Evolutionary conservation across 2,888 invertebrate species (phyloP).

Genomic region (Melinaea menophilus): DNA sequence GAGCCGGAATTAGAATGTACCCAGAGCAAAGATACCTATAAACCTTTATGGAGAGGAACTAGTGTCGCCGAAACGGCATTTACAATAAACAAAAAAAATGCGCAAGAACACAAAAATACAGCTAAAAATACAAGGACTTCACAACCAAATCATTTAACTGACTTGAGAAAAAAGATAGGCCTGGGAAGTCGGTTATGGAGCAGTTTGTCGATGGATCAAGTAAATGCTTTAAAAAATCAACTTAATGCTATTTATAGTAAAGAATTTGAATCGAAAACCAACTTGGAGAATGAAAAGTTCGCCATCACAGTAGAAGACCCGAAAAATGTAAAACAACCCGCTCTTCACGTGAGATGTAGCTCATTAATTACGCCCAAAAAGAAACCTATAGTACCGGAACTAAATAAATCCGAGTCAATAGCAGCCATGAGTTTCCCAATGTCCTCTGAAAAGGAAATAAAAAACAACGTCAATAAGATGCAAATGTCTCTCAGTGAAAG

Average conservation of each 20-base stretch:
- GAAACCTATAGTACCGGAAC: slow-evolving; percentile 53
- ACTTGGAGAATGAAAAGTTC: slow-evolving; percentile 71
- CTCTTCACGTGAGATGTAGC: slow-evolving; percentile 78
- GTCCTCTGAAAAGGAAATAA: slow-evolving; percentile 65
- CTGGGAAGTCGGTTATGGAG: slow-evolving; percentile 89
- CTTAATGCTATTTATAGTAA: slow-evolving; percentile 88
- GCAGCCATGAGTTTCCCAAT: slow-evolving; percentile 71
- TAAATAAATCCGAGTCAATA: slow-evolving; percentile 77
- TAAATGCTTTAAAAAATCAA: slow-evolving; percentile 87
- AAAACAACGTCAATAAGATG: slow-evolving; percentile 71
- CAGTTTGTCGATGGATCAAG: slow-evolving; percentile 90
- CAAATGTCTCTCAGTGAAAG: slow-evolving; percentile 79
- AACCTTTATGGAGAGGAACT: slow-evolving; percentile 89
- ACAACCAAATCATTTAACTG: slow-evolving; percentile 66
- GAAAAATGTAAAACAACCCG: slow-evolving; percentile 51
- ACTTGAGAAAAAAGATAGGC: slow-evolving; percentile 72
- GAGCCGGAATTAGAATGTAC: slow-evolving; percentile 64
- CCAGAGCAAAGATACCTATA: slow-evolving; percentile 82
- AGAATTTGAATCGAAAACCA: slow-evolving; percentile 66
- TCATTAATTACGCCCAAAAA: slow-evolving; percentile 72
- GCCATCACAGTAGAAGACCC: slow-evolving; percentile 79
- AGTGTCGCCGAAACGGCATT: slow-evolving; percentile 89
- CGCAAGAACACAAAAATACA: slow-evolving; percentile 41
- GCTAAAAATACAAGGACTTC: slow-evolving; percentile 47
- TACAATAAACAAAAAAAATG: slow-evolving; percentile 80